Evolutionary conservation across 2,888 invertebrate genomes (phyloP), one percentile per base, ranked within the genome.

Genomic region (Alsophila aescularia): DNA sequence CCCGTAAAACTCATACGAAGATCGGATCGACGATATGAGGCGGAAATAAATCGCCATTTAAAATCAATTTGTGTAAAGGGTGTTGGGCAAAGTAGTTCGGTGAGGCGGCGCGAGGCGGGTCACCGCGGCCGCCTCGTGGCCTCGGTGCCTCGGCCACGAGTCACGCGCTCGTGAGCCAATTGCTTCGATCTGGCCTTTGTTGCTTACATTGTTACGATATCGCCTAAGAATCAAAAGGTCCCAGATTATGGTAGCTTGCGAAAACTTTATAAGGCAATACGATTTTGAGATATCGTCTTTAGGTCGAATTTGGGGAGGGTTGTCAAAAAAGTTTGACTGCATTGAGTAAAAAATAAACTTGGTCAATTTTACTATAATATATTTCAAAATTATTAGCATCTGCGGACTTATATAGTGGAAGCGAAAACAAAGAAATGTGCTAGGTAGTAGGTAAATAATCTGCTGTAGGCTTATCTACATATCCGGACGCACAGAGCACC

Each of bases 21-120:
- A 90, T 90, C 87, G 90, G 91, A 80, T 85, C 79, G 79, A 77
- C 83, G 91, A 91, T 90, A 91, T 91, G 91, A 77, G 86, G 83
- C 89, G 89, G 91, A 91, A 90, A 90, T 90, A 90, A 90, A 89
- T 90, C 87, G 90, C 87, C 85, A 87, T 91, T 91, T 91, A 90
- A 91, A 91, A 90, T 90, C 91, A 91, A 91, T 91, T 91, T 91
- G 91, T 91, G 90, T 90, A 84, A 87, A 90, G 89, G 87, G 83
- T 78, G 81, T 78, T 67, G 73, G 76, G 65, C 60, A 81, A 84
- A 87, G 84, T 87, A 87, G 85, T 86, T 82, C 78, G 77, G 73
- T 36, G 73, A 77, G 82, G 69, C 70, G 73, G 72, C 67, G 75
- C 72, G 71, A 74, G 81, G 66, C 71, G 75, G 70, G 74, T 69